Evolutionary conservation across 2,888 invertebrate genomes (phyloP), one percentile per base, ranked within the genome.

Genomic region (Callosobruchus maculatus): DNA sequence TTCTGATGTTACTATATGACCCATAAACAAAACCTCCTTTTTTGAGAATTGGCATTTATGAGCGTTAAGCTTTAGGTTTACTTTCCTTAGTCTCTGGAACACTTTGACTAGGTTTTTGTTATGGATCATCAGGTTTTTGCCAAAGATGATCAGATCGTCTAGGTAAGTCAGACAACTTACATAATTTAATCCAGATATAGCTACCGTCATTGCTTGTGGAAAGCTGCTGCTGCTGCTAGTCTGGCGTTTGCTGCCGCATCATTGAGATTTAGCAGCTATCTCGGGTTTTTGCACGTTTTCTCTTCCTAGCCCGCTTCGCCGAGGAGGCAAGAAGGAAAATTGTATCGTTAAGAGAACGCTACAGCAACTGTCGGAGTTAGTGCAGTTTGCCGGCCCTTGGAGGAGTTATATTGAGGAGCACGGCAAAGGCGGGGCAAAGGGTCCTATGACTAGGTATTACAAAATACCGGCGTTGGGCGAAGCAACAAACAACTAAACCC

Each of bases 171-270:
- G 67, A 31, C 72, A 72, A 20, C 4, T 70, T 20, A 70, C 69
- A 21, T 73, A 31, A 67, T 73, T 69, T 31, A 73, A 49, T 3
- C 73, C 73, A n/a, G n/a, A n/a, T n/a, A 72, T 72, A n/a, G 70
- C 70, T 68, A 49, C 5, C 20, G 67, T 72, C 30, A 72, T 72
- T 22, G 5, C 3, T 22, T 21, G 3, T 22, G 20, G 13, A 22
- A 70, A 70, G n/a, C n/a, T n/a, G n/a, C n/a, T n/a, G n/a, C n/a
- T n/a, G n/a, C n/a, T n/a, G n/a, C n/a, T n/a, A 73, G 22, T 5
- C 49, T 22, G 18, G 68, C 66, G 70, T 69, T 72, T 30, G 68
- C 31, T 68, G 68, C 21, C 68, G 68, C 66, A 68, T 72, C 22
- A 22, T 67, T 68, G 68, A 31, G 70, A 70, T 20, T 70, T 70